Evolutionary conservation across 2,797 vertebrate genomes (phyloP).

Genomic region (Pogonophryne albipinna): DNA sequence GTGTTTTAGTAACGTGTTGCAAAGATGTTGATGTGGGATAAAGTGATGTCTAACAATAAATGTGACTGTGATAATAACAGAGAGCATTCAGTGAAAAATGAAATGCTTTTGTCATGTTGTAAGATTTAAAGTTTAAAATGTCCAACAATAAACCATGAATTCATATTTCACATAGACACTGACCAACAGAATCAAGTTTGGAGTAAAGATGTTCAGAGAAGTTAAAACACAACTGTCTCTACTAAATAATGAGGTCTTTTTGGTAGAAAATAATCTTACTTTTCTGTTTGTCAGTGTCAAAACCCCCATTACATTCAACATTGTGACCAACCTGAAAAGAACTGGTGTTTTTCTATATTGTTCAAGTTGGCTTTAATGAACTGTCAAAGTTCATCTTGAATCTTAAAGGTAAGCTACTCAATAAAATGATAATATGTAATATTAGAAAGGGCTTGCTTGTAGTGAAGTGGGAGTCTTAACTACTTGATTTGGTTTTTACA

Average conservation of each 20-base stretch:
- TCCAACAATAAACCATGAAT: background rate
- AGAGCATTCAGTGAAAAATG: background rate
- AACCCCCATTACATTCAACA: background rate
- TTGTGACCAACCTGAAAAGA: background rate
- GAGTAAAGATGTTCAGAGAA: background rate
- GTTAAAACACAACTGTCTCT: background rate
- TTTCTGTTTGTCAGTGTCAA: slow-evolving; percentile 1
- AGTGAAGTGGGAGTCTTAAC: background rate
- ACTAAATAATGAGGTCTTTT: background rate
- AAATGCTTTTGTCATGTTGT: background rate
- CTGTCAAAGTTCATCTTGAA: background rate
- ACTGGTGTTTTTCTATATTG: background rate
- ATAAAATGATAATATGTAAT: background rate
- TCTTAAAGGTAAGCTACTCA: background rate
- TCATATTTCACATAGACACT: background rate
- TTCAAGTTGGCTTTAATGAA: background rate
- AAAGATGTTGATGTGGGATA: background rate
- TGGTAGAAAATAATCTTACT: background rate
- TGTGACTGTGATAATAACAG: background rate
- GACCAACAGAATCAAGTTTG: background rate
- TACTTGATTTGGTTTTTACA: background rate
- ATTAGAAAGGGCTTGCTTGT: background rate
- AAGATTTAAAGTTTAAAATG: background rate
- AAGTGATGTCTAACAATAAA: background rate
- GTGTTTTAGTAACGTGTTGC: background rate